Conservation (phyloP, 2,113 vertebrate genomes). For the Tretioscincus oriximinensis region DNA sequence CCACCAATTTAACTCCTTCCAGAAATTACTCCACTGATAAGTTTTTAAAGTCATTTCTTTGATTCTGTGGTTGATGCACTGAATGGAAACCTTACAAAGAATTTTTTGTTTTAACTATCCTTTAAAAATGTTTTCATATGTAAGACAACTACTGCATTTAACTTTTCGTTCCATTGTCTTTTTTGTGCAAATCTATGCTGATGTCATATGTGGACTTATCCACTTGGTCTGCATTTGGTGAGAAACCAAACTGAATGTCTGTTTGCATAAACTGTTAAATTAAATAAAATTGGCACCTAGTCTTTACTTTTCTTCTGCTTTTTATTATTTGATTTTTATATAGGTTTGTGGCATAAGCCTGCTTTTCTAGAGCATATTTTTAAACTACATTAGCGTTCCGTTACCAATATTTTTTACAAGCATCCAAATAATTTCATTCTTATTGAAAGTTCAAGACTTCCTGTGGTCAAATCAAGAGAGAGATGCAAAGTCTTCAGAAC, state of each 20-base stretch:
- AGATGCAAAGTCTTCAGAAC: too few species aligned
- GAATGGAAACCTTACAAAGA: not conserved
- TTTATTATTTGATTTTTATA: not conserved
- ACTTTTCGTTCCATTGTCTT: slow-evolving; percentile 36
- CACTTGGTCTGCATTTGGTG: slow-evolving; percentile 8
- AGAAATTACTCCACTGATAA: not conserved
- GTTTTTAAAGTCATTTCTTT: not conserved
- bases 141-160: slow-evolving; percentile 15
- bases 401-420: too few species aligned
- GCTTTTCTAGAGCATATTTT: too few species aligned
- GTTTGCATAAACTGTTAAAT: slow-evolving; percentile 1
- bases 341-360: too few species aligned
- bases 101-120: slow-evolving; percentile 22
- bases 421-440: too few species aligned
- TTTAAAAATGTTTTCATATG: slow-evolving; percentile 22
- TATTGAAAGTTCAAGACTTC: too few species aligned
- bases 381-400: too few species aligned
- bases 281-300: not conserved
- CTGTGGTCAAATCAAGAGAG: too few species aligned
- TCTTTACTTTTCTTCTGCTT: not conserved
- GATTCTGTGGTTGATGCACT: not conserved
- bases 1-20: too few species aligned
- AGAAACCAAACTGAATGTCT: not conserved
- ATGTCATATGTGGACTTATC: slow-evolving; percentile 48
- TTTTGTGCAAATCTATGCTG: slow-evolving; percentile 41